Evolutionary conservation across 2,888 invertebrate genomes (phyloP).

Genomic region (Lepidochrysops patricia): DNA sequence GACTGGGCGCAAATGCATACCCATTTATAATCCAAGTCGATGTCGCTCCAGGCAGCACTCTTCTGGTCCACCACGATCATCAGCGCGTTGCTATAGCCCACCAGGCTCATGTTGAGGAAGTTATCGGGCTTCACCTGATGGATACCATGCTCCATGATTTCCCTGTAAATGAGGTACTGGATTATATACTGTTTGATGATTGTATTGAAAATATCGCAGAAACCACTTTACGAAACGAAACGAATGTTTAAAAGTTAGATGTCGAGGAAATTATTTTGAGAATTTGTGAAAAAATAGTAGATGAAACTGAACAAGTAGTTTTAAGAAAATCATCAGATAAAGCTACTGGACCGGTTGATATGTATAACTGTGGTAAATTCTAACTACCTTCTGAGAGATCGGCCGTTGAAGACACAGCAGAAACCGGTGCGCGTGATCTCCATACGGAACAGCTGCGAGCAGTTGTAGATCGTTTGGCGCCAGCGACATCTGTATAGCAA

Average conservation of each 20-base stretch:
- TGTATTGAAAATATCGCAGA: too few relatives aligned
- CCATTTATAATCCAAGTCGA: slow-evolving; percentile 54
- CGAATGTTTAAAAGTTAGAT: too few relatives aligned
- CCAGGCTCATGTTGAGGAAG: slow-evolving; percentile 19
- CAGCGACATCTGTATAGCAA: slow-evolving; percentile 52
- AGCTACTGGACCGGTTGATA: too few relatives aligned
- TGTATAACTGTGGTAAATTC: too few relatives aligned
- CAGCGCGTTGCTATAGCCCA: slow-evolving; percentile 35
- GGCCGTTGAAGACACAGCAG: slow-evolving; percentile 72
- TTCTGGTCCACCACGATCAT: slow-evolving; percentile 44
- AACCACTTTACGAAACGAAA: too few relatives aligned
- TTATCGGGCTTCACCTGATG: neutral
- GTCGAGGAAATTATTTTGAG: too few relatives aligned
- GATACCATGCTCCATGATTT: slow-evolving; percentile 19
- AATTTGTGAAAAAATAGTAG: too few relatives aligned
- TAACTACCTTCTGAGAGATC: slow-evolving; percentile 45
- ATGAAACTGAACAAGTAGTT: too few relatives aligned
- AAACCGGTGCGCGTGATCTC: slow-evolving; percentile 70
- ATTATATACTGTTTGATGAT: too few relatives aligned
- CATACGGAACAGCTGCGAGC: slow-evolving; percentile 57
- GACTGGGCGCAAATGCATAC: slow-evolving; percentile 32
- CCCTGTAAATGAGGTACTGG: slow-evolving; percentile 21
- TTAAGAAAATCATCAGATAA: too few relatives aligned
- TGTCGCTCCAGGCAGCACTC: slow-evolving; percentile 22
- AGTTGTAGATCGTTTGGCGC: slow-evolving; percentile 40